Evolutionary conservation across 2,797 vertebrate species (phyloP), one percentile per base, ranked within the genome.

Genomic region (Salmo trutta): DNA sequence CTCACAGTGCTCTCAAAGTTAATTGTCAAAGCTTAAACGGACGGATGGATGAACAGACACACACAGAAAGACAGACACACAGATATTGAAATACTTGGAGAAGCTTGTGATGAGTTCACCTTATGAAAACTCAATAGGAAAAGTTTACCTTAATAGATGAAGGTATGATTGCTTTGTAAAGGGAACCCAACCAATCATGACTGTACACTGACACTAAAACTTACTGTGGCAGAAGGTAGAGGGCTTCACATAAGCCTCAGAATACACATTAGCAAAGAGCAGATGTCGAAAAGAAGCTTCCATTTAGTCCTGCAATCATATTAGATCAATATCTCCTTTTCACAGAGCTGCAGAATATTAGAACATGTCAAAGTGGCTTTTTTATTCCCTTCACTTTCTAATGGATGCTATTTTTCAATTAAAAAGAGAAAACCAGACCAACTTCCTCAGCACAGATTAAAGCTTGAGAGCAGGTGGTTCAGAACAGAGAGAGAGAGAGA

Each of bases 351-450:
- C 5, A 21, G 59, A 64, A 64, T 24, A 64, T 24, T 21, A 64
- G 27, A 17, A 8, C 29, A 5, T 31, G 15, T 67, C 68, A 36
- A 70, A 80, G 56, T 71, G 52, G 65, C 72, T 24, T 29, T 66
- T 56, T 81, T 74, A 72, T 72, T 66, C 51, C 21, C 52, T 27
- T 17, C 29, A 36, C 4, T 62, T 71, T 79, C 59, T 41, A 76
- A 75, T 16, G 24, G 41, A 47, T 47, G 41, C 41, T 47, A 47
- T 47, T 77, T 81, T 80, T 75, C 80, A 80, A 83, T 81, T 85
- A 79, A 79, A 64, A 75, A 41, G n/a, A 53, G 71, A 47, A 14
- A 84, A 73, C 36, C 5, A 71, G 33, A 33, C 33, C 1, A 72
- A 41, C 36, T 70, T 67, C 41, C 15, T 41, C 56, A 27, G 56